phyloP scores from a whole-genome alignment of 2,888 invertebrate genomes.

The Nemotelus nigrinus region DNA sequence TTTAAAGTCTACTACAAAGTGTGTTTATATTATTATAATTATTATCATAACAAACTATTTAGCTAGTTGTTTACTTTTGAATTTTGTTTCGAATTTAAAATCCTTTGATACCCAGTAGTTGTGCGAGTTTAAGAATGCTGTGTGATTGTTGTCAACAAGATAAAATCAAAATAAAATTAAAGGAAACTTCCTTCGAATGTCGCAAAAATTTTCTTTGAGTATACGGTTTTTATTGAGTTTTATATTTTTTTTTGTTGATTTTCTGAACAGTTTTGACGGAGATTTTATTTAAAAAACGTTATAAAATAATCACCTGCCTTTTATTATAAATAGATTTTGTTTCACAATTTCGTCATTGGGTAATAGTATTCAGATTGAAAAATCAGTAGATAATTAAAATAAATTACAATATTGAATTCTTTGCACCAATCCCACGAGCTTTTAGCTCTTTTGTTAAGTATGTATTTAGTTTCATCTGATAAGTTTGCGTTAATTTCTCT shows the following conservation, averaged over 20 bases:
- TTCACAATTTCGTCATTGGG: conserved; percentile 8
- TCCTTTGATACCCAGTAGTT: background rate
- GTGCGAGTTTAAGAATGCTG: background rate
- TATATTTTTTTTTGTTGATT: conserved; percentile 23
- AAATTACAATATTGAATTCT: conserved; percentile 5
- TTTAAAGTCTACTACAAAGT: background rate
- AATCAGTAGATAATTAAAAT: conserved; percentile 8
- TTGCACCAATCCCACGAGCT: background rate
- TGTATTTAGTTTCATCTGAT: too few relatives aligned
- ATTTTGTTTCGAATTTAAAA: too few relatives aligned
- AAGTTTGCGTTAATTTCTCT: too few relatives aligned
- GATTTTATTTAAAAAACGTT: conserved; percentile 40
- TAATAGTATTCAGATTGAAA: background rate
- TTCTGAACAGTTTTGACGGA: conserved; percentile 25
- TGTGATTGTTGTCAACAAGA: conserved; percentile 4
- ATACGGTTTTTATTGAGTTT: conserved; percentile 26
- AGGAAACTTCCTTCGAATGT: conserved; percentile 7
- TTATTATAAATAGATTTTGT: conserved; percentile 27
- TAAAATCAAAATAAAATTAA: conserved; percentile 23
- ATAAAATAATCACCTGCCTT: conserved; percentile 38
- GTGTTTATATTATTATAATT: conserved; percentile 8
- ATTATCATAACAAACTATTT: background rate
- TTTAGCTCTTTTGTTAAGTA: too few relatives aligned
- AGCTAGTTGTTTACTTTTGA: too few relatives aligned
- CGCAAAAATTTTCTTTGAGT: conserved; percentile 25